Evolutionary conservation across 2,797 vertebrate genomes (phyloP), one percentile per base, ranked within the genome.

Genomic region (Ptychobarbus kaznakovi): DNA sequence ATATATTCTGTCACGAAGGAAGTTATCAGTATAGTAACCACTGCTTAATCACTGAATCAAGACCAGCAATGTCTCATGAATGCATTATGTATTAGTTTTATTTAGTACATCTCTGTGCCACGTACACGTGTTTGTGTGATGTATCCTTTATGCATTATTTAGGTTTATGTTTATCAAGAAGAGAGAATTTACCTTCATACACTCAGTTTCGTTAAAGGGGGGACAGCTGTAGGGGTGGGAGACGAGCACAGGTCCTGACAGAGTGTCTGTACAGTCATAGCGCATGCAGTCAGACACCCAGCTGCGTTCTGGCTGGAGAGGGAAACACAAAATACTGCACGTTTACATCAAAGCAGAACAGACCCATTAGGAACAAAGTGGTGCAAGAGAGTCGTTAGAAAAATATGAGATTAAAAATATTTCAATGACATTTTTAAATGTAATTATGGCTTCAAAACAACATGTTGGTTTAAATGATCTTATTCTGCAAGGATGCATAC

Each of bases 181-280:
- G 15, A 51, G 32, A 12, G 44, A 74, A 91, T 96, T 94, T 88
- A 99, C 98, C 97, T 99, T 99, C 90, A 95, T 93, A 86, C 98
- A 99, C 89, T 98, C 97, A 0, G 97, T 97, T 91, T 99, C 97
- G 3, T 99, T 99, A 90, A 99, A 97, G 0, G 97, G 97, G 0
- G 98, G 98, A 90, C 98, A 99, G 94, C 96, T 97, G 93, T 96
- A 95, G 87, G 96, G 93, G 42, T 97, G 97, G 61, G 96, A 95
- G 90, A 99, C 92, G 49, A 98, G 94, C n/a, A 98, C 95, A 0
- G 97, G 93, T 10, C 97, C 98, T n/a, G 96, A 89, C 65, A 94
- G 87, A 6, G 97, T 98, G 85, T 94, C 95, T 28, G 93, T 86
- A 83, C 98, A 99, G 91, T 98, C 96, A 0, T 97, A 97, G 90